These are phyloP conservation scores for Eilema caniola DNA, from an alignment of 2,888 invertebrate species.

Conservation along the genomic window DNA sequence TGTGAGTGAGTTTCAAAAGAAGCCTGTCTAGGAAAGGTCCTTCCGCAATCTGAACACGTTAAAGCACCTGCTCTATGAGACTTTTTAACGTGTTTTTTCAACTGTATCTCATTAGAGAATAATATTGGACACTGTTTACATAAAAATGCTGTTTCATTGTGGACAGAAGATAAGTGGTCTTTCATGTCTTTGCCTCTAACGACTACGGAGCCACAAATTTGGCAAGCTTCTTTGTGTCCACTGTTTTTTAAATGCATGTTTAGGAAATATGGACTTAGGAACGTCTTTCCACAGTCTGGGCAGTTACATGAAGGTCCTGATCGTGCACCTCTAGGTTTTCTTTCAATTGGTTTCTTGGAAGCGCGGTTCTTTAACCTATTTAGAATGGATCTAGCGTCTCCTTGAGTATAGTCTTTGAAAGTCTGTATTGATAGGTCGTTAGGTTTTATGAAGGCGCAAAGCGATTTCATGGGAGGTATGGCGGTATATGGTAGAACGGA, in stretches of 20 bases:
- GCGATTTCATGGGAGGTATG: slow-evolving; percentile 55
- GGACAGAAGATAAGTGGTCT: slow-evolving; percentile 62
- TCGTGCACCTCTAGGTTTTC: slow-evolving; percentile 56
- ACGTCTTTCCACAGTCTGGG: slow-evolving; percentile 73
- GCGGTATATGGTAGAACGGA: slow-evolving; percentile 44
- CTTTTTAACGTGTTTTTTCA: slow-evolving; percentile 61
- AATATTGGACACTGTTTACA: slow-evolving; percentile 72
- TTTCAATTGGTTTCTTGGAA: slow-evolving; percentile 49
- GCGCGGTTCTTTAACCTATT: slow-evolving; percentile 61
- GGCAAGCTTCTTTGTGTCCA: slow-evolving; percentile 75
- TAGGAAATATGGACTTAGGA: slow-evolving; percentile 70
- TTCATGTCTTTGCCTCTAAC: slow-evolving; percentile 66
- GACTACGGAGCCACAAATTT: slow-evolving; percentile 65
- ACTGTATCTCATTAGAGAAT: slow-evolving; percentile 56
- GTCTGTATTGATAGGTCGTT: slow-evolving; percentile 64
- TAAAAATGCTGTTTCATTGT: slow-evolving; percentile 56
- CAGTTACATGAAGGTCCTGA: slow-evolving; percentile 68
- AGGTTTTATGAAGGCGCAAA: slow-evolving; percentile 68
- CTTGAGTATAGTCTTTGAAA: slow-evolving; percentile 62
- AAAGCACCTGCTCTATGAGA: slow-evolving; percentile 65
- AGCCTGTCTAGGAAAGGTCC: slow-evolving; percentile 65
- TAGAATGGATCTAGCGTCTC: slow-evolving; percentile 60
- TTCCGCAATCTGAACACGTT: slow-evolving; percentile 74
- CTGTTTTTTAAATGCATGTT: slow-evolving; percentile 75
- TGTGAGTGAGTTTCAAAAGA: slow-evolving; percentile 73